These are phyloP conservation scores for Riparia riparia DNA, from an alignment of 2,113 vertebrate genomes.

Conservation along the genomic window DNA sequence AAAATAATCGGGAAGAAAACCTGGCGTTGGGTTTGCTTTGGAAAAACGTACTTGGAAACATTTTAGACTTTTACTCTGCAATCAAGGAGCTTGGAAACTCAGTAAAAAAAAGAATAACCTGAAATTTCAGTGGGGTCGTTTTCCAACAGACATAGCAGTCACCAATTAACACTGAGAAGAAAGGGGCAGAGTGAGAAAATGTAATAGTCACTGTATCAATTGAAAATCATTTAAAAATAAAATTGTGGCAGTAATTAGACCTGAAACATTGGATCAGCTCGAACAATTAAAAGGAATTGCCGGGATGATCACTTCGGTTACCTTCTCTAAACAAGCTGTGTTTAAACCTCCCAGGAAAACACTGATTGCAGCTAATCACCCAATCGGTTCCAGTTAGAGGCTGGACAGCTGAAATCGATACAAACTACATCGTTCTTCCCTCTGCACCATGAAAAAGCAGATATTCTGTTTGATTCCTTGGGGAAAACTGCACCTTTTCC, in stretches of 20 bases:
- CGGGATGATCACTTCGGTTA: not conserved
- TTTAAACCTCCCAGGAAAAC: not conserved
- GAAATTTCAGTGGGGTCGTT: not conserved
- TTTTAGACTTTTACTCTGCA: not conserved
- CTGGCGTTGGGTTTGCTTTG: not conserved
- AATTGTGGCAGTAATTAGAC: not conserved
- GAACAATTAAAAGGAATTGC: not conserved
- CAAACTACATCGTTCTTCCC: not conserved
- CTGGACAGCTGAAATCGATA: not conserved
- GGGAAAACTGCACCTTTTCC: not conserved
- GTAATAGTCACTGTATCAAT: not conserved
- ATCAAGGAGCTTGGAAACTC: not conserved
- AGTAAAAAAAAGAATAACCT: not conserved
- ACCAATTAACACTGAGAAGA: not conserved
- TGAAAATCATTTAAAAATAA: not conserved
- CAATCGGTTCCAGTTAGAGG: not conserved
- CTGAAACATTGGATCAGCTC: not conserved
- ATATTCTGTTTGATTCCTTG: not conserved
- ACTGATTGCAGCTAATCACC: constrained; percentile 1
- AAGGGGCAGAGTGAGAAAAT: not conserved
- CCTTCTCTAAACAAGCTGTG: not conserved
- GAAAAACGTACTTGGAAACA: not conserved
- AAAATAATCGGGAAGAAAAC: not conserved
- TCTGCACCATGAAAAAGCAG: not conserved
- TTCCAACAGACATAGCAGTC: not conserved